Evolutionary conservation across 2,888 invertebrate species (phyloP), one percentile per base, ranked within the genome.

Genomic region (Ceramica pisi): DNA sequence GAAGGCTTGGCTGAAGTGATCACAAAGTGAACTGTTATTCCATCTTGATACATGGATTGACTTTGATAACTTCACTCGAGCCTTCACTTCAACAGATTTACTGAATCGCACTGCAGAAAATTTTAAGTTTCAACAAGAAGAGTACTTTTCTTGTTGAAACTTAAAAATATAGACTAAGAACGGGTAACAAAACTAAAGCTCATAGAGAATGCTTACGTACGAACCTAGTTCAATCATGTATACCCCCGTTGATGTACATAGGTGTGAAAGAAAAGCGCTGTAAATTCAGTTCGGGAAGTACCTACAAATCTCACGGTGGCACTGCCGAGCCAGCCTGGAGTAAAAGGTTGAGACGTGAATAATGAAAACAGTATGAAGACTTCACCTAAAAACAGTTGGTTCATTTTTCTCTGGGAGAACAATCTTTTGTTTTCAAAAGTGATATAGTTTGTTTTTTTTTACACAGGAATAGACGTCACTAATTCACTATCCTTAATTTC

Each of bases 191-290:
- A 64, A 65, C 64, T 62, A 62, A 57, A 56, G n/a, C 44, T 21
- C 21, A 51, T 14, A 23, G 31, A 48, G 53, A 0, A 69, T 70
- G 72, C 55, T 57, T 48, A 57, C 23, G 44, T 66, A 26, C 55
- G n/a, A 67, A 31, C 23, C 19, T 35, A 66, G 35, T 70, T 78
- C 59, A 72, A 81, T 81, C 51, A 72, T 77, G 72, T 57, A 81
- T 66, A 53, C 35, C 14, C 10, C 14, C 21, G 46, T 51, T 66
- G 73, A 81, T 67, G 41, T 38, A n/a, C n/a, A n/a, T n/a, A 66
- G 67, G 55, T 71, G 63, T 74, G 50, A 78, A 66, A 81, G 62
- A 55, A 71, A 82, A 59, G 60, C 21, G n/a, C 55, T 60, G 66
- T 71, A 57, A 5, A 63, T 46, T 41, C 14, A 71, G 50, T 57